Conservation (phyloP, 2,888 invertebrate genomes). For the Opisthograptis luteolata region DNA sequence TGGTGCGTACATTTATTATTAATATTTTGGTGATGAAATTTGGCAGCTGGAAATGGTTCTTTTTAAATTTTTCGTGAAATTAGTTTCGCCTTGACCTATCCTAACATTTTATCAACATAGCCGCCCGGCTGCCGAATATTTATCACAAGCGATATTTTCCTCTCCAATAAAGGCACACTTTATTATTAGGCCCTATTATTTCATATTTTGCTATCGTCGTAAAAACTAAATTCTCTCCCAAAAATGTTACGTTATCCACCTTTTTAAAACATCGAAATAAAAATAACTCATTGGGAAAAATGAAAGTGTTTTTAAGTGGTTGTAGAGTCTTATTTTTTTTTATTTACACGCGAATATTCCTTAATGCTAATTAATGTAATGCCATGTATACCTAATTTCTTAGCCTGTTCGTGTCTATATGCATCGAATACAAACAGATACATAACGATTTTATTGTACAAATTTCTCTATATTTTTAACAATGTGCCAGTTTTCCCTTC, state of each 20-base stretch:
- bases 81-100: slow-evolving; percentile 76
- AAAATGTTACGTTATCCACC: background rate
- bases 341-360: too few species aligned
- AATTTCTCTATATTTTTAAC: too few species aligned
- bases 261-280: too few species aligned
- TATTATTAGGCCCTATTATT: background rate
- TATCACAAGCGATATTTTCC: slow-evolving; percentile 50
- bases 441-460: too few species aligned
- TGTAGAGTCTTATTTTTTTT: too few species aligned
- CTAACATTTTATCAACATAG: slow-evolving; percentile 73
- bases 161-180: slow-evolving; percentile 2
- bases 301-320: too few species aligned
- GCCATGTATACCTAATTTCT: too few species aligned
- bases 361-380: too few species aligned
- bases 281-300: too few species aligned
- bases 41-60: slow-evolving; percentile 15
- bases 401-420: too few species aligned
- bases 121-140: slow-evolving; percentile 53
- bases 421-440: too few species aligned
- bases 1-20: slow-evolving; percentile 65
- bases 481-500: too few species aligned
- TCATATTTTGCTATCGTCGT: background rate
- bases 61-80: slow-evolving; percentile 42
- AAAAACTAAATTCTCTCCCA: background rate
- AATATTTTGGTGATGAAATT: slow-evolving; percentile 24